Base-by-base conservation (phyloP, 2,113 vertebrate genomes). In the Phalacrocorax pelagicus region DNA sequence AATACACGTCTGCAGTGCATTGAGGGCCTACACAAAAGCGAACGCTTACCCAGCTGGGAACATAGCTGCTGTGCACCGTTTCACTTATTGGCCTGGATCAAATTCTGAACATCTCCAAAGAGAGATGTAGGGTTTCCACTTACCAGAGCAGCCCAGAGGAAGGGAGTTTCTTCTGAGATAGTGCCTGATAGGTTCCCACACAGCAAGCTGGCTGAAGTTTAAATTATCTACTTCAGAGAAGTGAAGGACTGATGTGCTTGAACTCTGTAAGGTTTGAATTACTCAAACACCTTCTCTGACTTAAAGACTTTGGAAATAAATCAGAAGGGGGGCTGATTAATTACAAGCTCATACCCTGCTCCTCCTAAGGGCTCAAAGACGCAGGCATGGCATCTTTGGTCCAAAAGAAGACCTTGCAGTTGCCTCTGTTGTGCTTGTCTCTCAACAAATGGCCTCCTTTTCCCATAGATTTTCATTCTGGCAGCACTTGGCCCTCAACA, bases 401-500 rank as follows among this genome's bases (percentile, higher is more conserved):
- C 70, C 77, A 46, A 79, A 62, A 81, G 67, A 78, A 80, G 58
- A 52, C n/a, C 16, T 86, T 67, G 57, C 77, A 79, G 49, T 72
- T 93, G 21, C 85, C 78, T 92, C 90, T 80, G 15, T 42, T 55
- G 22, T 32, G 63, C 77, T 44, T n/a, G 61, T 44, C 80, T 92
- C 73, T 75, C 78, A 72, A 57, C 40, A 89, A 84, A 84, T 16
- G 38, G 40, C 23, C 20, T 85, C 71, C 36, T 75, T 89, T 90
- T 73, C 89, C 55, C 46, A 71, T 70, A 54, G 59, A 47, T 77
- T 89, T 90, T 83, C 59, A 40, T n/a, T 85, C 62, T 91, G 70
- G 91, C 89, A 91, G 84, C 78, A 51, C 84, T 82, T 92, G 78
- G 78, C 71, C 58, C 71, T 81, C 87, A 89, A 34, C 57, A 84